Base-by-base conservation (phyloP, 2,797 vertebrate genomes). In the Acrocephalus scirpaceus region DNA sequence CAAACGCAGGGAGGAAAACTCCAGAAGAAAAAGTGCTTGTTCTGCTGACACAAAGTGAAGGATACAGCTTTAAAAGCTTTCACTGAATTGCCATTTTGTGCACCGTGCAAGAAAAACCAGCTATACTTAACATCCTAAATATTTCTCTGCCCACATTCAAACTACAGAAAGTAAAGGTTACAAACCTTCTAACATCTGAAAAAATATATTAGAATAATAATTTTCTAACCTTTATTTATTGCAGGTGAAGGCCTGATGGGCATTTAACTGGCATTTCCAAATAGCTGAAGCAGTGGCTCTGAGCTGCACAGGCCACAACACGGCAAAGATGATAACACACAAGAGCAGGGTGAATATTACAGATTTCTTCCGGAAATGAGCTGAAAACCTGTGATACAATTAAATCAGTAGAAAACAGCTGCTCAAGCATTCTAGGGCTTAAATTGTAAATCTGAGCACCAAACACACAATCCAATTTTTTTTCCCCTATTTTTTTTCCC, bases 361-460 rank as follows among this genome's bases (percentile, higher is more conserved):
- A 1, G 64, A 66, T 57, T 57, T 53, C 29, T 15, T 57, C 89
- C 86, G 48, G 73, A 88, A 89, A 86, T 11, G 65, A 86, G 72
- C 78, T 77, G 66, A 85, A 88, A 93, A 93, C 48, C 77, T 40
- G 71, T 21, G 67, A 82, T 86, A 64, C 86, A 76, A 85, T 89
- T 70, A 94, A 95, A 90, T 22, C 69, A 66, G 45, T 7, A 93
- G 65, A 88, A 91, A 91, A 79, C 38, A 30, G 74, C 42, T 85
- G 86, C 71, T 48, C 0, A 0, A 66, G 71, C 72, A 57, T 80
- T 74, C 65, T 8, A 36, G 42, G 69, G 53, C 50, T 22, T 48
- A 26, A 70, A 30, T 36, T 53, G 77, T 74, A 93, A 73, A 85
- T 26, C 36, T 54, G 74, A 44, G 69, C 20, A 9, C n/a, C 2